Conservation (phyloP, 2,113 vertebrate species). For the Dicaeum eximium region DNA sequence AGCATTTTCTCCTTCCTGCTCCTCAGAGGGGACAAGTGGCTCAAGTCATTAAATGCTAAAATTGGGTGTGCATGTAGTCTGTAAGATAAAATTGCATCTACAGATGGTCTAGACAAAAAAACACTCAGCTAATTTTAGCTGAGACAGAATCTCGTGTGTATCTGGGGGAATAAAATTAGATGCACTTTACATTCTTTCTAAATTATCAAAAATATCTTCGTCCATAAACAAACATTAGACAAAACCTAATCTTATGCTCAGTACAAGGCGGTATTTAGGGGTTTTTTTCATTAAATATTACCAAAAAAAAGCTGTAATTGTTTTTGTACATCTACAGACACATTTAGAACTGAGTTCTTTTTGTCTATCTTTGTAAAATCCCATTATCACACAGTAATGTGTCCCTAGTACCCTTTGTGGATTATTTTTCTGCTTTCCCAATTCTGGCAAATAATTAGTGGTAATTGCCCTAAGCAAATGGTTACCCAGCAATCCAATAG, state of each 20-base stretch:
- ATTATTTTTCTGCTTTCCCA: slow-evolving; percentile 32
- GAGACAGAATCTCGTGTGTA: background rate
- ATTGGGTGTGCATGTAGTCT: background rate
- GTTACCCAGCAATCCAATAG: slow-evolving; percentile 10
- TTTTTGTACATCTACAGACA: background rate
- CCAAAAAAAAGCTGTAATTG: background rate
- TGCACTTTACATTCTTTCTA: slow-evolving; percentile 17
- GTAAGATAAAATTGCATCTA: slow-evolving; percentile 18
- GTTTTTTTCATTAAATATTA: background rate
- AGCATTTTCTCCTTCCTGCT: background rate
- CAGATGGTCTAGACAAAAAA: slow-evolving; percentile 47
- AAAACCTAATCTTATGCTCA: background rate
- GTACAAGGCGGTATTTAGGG: background rate
- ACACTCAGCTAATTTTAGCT: slow-evolving; percentile 15
- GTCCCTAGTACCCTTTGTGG: slow-evolving; percentile 5
- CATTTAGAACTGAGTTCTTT: background rate
- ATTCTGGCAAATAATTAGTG: slow-evolving; percentile 53
- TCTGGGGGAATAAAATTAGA: slow-evolving; percentile 31
- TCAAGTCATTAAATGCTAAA: background rate
- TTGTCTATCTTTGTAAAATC: background rate
- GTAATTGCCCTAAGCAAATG: slow-evolving; percentile 47
- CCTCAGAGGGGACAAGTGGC: background rate
- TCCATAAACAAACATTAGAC: background rate
- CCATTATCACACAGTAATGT: background rate
- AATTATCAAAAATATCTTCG: background rate